Evolutionary conservation across 2,113 vertebrate species (phyloP), one percentile per base, ranked within the genome.

Genomic region (Illadopsis cleaveri): DNA sequence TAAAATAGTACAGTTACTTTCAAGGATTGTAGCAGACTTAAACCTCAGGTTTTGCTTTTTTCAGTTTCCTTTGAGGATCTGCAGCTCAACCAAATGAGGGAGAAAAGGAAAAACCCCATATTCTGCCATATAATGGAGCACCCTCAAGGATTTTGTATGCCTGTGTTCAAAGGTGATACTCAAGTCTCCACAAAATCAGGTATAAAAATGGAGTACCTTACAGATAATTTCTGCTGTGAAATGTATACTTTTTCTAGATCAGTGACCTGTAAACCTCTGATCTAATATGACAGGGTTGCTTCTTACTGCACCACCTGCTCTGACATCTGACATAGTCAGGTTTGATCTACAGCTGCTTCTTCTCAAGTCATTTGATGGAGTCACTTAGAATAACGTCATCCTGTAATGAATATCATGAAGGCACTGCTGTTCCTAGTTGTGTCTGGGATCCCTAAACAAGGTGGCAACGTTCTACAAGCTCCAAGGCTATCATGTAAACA

Each of bases 71-170:
- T 16, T 73, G 25, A 37, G 30, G 35, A 73, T 37, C 82, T 23
- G 35, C 60, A 93, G 15, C 56, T 82, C 60, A 75, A 22, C 11
- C 1, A 2, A 94, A 48, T 3, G 6, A 23, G 10, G 12, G 10
- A 28, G 18, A 30, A 83, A 61, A 8, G 5, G 1, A 2, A 68
- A 12, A 69, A 24, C 0, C 0, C 2, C 3, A 0, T 15, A 23
- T 22, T 65, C 90, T 70, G 38, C 54, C 15, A 53, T 50, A 37
- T 3, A 61, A 57, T 6, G 7, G 33, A 73, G 53, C 16, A 8
- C 11, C 21, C 7, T 18, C 37, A 40, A 84, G 15, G 12, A 62
- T 70, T 92, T 58, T 79, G 15, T 27, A 35, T 61, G 37, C n/a
- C 9, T 25, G 0, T n/a, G n/a, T n/a, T 78, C 38, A 70, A 47